phyloP scores from a whole-genome alignment of 2,888 invertebrate genomes.

The Euzetes globulus region DNA sequence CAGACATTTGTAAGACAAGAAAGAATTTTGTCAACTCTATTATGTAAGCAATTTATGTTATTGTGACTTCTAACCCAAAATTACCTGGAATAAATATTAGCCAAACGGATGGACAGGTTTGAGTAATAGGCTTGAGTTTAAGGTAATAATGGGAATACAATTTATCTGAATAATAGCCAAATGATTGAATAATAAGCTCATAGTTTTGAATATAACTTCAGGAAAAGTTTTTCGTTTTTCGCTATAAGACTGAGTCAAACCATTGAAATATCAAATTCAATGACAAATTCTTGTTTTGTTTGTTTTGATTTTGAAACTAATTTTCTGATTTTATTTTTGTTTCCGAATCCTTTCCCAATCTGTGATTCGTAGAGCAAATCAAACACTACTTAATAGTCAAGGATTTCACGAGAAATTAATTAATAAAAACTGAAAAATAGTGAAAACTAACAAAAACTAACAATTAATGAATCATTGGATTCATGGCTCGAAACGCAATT shows the following conservation, averaged over 20 bases:
- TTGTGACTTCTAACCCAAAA: not conserved
- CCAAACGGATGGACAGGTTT: too few relatives aligned
- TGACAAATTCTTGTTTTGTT: constrained; percentile 1
- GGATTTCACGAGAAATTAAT: constrained; percentile 10
- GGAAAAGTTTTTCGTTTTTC: too few relatives aligned
- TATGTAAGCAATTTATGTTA: not conserved
- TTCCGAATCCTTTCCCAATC: not conserved
- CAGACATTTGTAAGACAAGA: not conserved
- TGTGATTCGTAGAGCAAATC: not conserved
- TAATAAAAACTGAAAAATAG: not conserved
- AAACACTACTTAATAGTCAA: constrained; percentile 13
- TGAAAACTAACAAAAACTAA: not conserved
- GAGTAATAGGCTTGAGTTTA: too few relatives aligned
- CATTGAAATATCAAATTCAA: not conserved
- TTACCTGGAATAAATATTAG: too few relatives aligned
- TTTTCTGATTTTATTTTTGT: constrained; percentile 3
- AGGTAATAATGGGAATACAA: too few relatives aligned
- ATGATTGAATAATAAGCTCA: not conserved
- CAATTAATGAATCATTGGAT: constrained; percentile 4
- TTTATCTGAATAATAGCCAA: too few relatives aligned
- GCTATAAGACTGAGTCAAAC: too few relatives aligned
- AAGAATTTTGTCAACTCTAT: not conserved
- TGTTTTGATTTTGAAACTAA: not conserved
- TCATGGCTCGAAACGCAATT: not conserved
- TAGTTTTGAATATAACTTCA: not conserved